A percentile compares a stretch with the other conserved stretches of the same genome.
Evolutionary conservation across 2,888 invertebrate species (phyloP).

Genomic region (Cataglyphis albicans): DNA sequence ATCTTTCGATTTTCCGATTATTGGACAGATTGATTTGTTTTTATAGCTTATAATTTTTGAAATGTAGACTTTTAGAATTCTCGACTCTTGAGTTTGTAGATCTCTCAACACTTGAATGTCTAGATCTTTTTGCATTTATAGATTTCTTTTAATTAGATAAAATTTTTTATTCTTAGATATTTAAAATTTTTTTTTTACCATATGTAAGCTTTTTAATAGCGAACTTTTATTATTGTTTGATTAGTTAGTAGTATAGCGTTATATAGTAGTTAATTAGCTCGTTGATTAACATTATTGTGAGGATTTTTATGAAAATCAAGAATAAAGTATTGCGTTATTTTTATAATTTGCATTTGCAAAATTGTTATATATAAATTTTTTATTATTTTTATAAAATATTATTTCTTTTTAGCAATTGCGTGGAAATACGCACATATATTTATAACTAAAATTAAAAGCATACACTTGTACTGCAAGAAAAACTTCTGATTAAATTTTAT

Average conservation of each 20-base stretch:
- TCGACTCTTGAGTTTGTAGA: neutral
- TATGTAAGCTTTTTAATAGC: neutral
- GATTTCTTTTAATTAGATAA: neutral
- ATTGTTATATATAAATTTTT: neutral
- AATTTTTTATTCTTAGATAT: too few relatives aligned
- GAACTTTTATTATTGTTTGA: neutral
- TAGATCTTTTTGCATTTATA: neutral
- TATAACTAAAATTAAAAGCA: conserved; percentile 1
- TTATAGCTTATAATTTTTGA: conserved; percentile 16
- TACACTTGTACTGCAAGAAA: neutral
- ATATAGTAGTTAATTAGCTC: conserved; percentile 2
- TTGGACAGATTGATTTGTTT: neutral
- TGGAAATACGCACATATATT: conserved; percentile 1
- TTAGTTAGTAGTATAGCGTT: conserved; percentile 15
- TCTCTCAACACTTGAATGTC: neutral
- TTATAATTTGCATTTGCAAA: neutral
- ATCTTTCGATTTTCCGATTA: neutral
- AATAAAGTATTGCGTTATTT: neutral
- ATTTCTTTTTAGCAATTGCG: neutral
- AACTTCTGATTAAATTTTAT: conserved; percentile 9
- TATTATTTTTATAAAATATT: conserved; percentile 6
- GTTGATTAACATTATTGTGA: neutral
- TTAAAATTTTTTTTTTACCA: neutral
- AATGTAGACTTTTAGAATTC: neutral
- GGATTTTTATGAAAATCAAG: neutral